phyloP scores from a whole-genome alignment of 92 coral and sea anemone species.

The Desmophyllum pertusum region DNA sequence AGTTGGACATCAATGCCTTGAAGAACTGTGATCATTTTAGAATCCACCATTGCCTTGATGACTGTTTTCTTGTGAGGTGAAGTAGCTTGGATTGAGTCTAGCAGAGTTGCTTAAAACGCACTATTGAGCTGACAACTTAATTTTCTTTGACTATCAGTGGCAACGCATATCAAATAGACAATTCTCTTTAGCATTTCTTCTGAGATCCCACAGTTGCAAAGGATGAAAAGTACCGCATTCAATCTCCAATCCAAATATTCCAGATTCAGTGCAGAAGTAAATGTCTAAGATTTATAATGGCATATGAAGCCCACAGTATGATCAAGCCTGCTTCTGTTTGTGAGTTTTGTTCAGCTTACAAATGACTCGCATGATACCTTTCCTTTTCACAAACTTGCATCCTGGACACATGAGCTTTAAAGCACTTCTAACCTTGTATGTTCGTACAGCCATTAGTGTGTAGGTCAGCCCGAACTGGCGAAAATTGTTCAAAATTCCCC shows the following conservation, averaged over 20 bases:
- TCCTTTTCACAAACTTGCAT: constrained; percentile 94
- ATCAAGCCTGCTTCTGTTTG: constrained; percentile 99
- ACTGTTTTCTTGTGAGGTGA: too few species aligned
- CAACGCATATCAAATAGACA: too few species aligned
- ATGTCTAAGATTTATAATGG: not conserved
- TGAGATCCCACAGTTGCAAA: too few species aligned
- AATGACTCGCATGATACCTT: constrained; percentile 91
- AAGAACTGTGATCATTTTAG: too few species aligned
- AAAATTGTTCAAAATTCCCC: constrained; percentile 59
- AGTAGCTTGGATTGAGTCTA: too few species aligned
- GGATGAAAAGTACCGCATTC: too few species aligned
- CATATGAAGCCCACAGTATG: too few species aligned
- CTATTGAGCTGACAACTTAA: too few species aligned
- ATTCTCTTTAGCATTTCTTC: too few species aligned
- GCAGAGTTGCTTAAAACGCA: too few species aligned
- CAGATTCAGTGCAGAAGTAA: not conserved
- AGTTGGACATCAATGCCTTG: not conserved
- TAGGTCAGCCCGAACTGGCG: constrained; percentile 74
- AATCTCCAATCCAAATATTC: not conserved
- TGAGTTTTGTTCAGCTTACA: constrained; percentile 94
- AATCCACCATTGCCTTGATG: too few species aligned
- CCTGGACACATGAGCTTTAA: constrained; percentile 85
- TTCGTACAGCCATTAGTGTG: constrained; percentile 79
- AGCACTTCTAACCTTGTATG: constrained; percentile 92
- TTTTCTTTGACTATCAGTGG: too few species aligned